Percentiles rank a stretch among this genome's conserved stretches.
Conservation (phyloP, 2,797 vertebrate genomes). For the Lepidocolaptes lacrymiger region DNA sequence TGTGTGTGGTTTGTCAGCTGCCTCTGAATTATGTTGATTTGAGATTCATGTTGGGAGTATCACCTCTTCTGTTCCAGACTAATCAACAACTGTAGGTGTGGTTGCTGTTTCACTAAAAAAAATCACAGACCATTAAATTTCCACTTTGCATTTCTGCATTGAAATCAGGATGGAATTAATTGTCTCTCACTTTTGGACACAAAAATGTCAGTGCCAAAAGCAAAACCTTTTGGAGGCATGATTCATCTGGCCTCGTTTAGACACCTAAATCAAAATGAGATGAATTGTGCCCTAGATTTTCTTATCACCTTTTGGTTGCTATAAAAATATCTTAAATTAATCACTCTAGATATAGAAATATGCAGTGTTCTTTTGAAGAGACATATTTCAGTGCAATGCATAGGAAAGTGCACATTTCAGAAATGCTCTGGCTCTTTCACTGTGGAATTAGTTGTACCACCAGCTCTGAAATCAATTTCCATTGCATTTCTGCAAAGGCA, state of each 20-base stretch:
- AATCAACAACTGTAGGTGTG: background rate
- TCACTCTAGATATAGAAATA: background rate
- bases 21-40: background rate
- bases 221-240: background rate
- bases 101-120: background rate
- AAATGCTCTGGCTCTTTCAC: background rate
- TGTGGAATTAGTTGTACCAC: background rate
- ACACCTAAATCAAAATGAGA: background rate
- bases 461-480: background rate
- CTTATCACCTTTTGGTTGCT: background rate
- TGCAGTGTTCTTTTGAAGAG: background rate
- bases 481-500: background rate
- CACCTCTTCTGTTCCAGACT: background rate
- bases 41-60: background rate
- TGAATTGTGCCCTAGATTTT: background rate
- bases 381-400: background rate
- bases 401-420: background rate
- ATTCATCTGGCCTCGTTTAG: background rate
- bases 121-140: background rate
- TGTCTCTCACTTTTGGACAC: background rate
- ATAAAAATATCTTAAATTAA: background rate
- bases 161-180: background rate
- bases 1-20: background rate
- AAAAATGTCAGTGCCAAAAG: background rate
- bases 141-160: background rate